These are phyloP conservation scores for Anagrus nilaparvatae DNA, from an alignment of 1,140 invertebrate genomes.

Conservation along the genomic window DNA sequence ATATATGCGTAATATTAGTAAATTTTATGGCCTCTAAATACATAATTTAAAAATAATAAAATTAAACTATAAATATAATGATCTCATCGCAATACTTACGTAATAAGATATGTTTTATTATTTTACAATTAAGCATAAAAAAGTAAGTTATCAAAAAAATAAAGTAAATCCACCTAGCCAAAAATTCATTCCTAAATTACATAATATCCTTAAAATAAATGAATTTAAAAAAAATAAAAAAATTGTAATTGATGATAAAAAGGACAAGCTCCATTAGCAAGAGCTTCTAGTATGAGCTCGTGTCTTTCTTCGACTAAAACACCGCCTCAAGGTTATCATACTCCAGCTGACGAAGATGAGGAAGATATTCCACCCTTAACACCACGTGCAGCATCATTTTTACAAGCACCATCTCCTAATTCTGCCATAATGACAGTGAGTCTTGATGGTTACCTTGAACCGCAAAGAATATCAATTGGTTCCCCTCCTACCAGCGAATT, in stretches of 20 bases:
- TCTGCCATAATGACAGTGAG: constrained; percentile 75
- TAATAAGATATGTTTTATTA: too few relatives aligned
- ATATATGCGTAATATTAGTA: too few relatives aligned
- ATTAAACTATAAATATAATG: too few relatives aligned
- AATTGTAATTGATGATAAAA: constrained; percentile 20
- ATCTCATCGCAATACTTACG: too few relatives aligned
- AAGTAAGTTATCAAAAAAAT: too few relatives aligned
- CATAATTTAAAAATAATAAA: too few relatives aligned
- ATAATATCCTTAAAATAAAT: too few relatives aligned
- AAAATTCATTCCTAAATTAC: too few relatives aligned
- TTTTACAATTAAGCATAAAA: too few relatives aligned
- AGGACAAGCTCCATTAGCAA: constrained; percentile 44
- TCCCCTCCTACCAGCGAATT: constrained; percentile 64
- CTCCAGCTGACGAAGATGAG: constrained; percentile 43
- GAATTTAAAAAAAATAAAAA: too few relatives aligned
- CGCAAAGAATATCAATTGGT: constrained; percentile 62
- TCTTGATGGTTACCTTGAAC: constrained; percentile 76
- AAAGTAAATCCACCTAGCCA: too few relatives aligned
- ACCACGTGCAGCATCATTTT: constrained; percentile 41
- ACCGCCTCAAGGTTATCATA: constrained; percentile 55
- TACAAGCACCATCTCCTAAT: constrained; percentile 64
- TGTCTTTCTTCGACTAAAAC: constrained; percentile 46
- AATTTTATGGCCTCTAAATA: too few relatives aligned
- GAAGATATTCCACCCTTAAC: constrained; percentile 42
- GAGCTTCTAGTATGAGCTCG: constrained; percentile 49